Base-by-base conservation (phyloP, 2,888 invertebrate genomes). In the Noctua janthe region DNA sequence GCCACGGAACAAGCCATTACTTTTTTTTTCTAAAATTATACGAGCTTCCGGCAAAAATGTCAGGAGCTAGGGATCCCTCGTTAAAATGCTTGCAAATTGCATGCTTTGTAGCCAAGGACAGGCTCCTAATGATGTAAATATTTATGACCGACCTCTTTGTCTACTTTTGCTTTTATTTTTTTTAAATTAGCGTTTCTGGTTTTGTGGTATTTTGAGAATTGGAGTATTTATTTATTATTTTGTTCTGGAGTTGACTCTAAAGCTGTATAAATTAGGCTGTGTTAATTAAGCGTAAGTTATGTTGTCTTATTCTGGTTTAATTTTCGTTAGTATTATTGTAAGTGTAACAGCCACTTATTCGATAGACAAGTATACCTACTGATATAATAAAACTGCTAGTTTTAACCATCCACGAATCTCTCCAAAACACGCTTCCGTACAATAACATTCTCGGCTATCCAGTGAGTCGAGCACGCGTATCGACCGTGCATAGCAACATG, bases 401-500 rank as follows among this genome's bases (percentile, higher is more conserved):
- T 20, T 43, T 17, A n/a, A 49, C 29, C 8, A 51, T 74, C 51
- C n/a, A 43, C n/a, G 6, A 23, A 47, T 62, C 35, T 0, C 2
- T 66, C 10, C 8, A 54, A 69, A 64, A 74, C 8, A 43, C 39
- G 71, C 23, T 43, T 64, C 39, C n/a, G 23, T 13, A 66, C n/a
- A 47, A n/a, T 47, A 80, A 76, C 23, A 74, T 64, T 73, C 51
- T 69, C 66, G 35, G 67, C 69, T 15, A 49, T 1, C 13, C 5
- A 59, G 62, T 15, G n/a, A 71, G 78, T 62, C 78, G 74, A 78
- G 64, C 76, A 71, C 74, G 82, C 64, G 29, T 86, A 86, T 89
- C 86, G 88, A 87, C 84, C 87, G 83, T 71, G 78, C 71, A 78
- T 62, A 76, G 81, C 80, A 71, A 76, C 82, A 78, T 80, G 84